Evolutionary conservation across 2,888 invertebrate genomes (phyloP).

Genomic region (Plagodis dolabraria): DNA sequence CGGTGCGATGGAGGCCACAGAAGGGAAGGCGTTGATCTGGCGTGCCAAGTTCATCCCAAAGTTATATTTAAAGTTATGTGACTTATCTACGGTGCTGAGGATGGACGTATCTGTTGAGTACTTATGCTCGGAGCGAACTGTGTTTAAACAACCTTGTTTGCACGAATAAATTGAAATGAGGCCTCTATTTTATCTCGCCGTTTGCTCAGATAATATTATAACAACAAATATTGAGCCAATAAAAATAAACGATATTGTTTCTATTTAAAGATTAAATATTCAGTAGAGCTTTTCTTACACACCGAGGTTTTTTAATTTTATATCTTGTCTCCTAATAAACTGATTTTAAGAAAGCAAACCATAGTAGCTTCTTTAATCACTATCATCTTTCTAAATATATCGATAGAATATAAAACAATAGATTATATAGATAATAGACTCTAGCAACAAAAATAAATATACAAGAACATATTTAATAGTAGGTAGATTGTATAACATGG

Average conservation of each 20-base stretch:
- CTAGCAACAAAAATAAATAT: too few relatives aligned
- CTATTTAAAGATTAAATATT: conserved; percentile 3
- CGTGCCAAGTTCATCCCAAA: conserved; percentile 3
- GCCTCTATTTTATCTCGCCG: neutral
- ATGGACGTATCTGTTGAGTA: neutral
- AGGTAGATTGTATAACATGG: too few relatives aligned
- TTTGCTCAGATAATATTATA: conserved; percentile 2
- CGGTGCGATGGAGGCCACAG: too few relatives aligned
- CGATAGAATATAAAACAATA: too few relatives aligned
- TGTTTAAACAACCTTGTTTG: conserved; percentile 8
- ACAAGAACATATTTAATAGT: too few relatives aligned
- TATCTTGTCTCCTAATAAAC: too few relatives aligned
- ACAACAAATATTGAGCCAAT: conserved; percentile 1
- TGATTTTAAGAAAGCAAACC: too few relatives aligned
- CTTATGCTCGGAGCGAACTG: neutral
- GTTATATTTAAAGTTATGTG: conserved; percentile 15
- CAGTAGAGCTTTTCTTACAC: conserved; percentile 1
- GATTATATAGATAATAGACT: too few relatives aligned
- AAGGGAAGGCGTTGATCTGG: neutral
- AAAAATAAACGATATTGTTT: neutral
- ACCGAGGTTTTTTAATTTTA: neutral
- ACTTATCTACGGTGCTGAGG: conserved; percentile 2
- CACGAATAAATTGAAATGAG: conserved; percentile 3
- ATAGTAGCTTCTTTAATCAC: too few relatives aligned
- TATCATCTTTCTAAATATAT: too few relatives aligned